A percentile compares a stretch with the other conserved stretches of the same genome.
These are phyloP conservation scores for Procambarus virginalis DNA, from an alignment of 1,140 invertebrate genomes.

Conservation along the genomic window DNA sequence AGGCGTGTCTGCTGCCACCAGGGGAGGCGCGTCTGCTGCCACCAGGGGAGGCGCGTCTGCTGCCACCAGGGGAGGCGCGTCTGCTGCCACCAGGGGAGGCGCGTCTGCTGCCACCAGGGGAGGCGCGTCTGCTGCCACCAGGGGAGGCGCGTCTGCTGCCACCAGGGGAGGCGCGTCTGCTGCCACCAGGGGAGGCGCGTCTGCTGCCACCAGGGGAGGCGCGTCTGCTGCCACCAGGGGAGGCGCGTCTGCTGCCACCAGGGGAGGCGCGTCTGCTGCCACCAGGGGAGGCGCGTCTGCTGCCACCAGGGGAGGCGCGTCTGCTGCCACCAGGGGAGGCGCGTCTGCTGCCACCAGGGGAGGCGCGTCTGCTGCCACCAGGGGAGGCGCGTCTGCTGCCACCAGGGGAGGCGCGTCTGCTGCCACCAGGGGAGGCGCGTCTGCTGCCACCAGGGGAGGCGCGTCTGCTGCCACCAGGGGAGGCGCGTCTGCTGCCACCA, in stretches of 20 bases:
- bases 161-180: conserved; percentile 31
- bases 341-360: neutral
- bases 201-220: conserved; percentile 27
- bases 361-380: neutral
- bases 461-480: neutral
- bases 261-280: conserved; percentile 34
- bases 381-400: neutral
- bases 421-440: neutral
- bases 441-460: neutral
- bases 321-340: neutral
- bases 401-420: neutral
- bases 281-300: conserved; percentile 3
- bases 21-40: neutral
- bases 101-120: conserved; percentile 17
- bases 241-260: conserved; percentile 14
- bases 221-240: conserved; percentile 32
- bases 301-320: neutral
- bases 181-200: conserved; percentile 12
- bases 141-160: conserved; percentile 2
- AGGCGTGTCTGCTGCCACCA: too few relatives aligned
- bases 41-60: conserved; percentile 31
- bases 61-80: conserved; percentile 40
- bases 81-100: conserved; percentile 26
- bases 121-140: conserved; percentile 36
- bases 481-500: neutral